Conservation (phyloP, 2,888 invertebrate species). For the Acrocyrtus sp. region DNA sequence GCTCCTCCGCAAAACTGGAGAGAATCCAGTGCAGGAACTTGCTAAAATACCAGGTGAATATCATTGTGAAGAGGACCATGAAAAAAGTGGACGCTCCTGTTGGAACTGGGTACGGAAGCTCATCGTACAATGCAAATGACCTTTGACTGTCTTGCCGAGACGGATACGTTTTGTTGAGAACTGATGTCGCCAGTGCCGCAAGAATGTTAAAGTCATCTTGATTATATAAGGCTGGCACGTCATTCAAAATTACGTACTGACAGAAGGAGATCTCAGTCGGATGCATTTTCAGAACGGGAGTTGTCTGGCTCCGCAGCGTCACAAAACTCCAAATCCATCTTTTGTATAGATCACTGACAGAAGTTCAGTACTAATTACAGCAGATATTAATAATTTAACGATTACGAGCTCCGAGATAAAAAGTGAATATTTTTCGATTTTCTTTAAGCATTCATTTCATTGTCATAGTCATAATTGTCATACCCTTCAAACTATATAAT, state of each 20-base stretch:
- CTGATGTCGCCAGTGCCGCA: slow-evolving; percentile 20
- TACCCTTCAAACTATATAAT: too few species aligned
- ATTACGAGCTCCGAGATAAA: too few species aligned
- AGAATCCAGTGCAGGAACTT: slow-evolving; percentile 25
- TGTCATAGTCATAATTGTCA: too few species aligned
- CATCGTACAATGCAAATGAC: slow-evolving; percentile 25
- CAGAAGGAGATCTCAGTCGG: too few species aligned
- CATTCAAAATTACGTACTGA: too few species aligned
- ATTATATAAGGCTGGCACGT: slow-evolving; percentile 16
- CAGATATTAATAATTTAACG: background rate
- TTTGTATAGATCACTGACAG: too few species aligned
- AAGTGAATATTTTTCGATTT: too few species aligned
- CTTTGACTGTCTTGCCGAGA: background rate
- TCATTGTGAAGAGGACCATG: slow-evolving; percentile 33
- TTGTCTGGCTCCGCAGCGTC: too few species aligned
- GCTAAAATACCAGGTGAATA: slow-evolving; percentile 31
- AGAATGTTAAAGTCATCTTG: slow-evolving; percentile 36
- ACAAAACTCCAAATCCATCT: too few species aligned
- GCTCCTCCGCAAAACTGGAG: background rate
- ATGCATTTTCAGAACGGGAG: too few species aligned
- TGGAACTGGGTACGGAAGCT: slow-evolving; percentile 38
- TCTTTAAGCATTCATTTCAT: too few species aligned
- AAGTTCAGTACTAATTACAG: too few species aligned
- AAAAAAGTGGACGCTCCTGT: slow-evolving; percentile 22
- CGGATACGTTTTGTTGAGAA: slow-evolving; percentile 31